These are phyloP conservation scores for Galeruca laticollis DNA, from an alignment of 2,888 invertebrate species.

Conservation along the genomic window DNA sequence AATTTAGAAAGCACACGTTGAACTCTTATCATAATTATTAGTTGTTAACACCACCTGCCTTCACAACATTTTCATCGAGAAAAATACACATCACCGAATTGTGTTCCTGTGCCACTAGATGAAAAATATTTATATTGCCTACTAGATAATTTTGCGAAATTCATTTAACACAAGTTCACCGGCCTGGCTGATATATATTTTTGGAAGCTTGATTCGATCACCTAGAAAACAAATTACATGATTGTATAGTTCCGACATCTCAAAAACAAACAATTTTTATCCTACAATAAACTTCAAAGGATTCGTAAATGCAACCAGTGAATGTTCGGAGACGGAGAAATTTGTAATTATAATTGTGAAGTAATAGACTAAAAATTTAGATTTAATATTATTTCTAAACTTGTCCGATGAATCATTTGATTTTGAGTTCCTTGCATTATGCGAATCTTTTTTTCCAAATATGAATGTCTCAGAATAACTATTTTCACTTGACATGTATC, in stretches of 20 bases:
- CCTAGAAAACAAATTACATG: constrained; percentile 5
- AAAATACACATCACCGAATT: too few species aligned
- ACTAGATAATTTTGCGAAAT: not conserved
- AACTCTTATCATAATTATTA: not conserved
- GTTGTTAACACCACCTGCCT: not conserved
- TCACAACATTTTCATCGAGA: too few species aligned
- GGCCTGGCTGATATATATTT: constrained; percentile 6
- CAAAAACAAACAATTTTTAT: constrained; percentile 9
- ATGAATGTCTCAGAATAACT: too few species aligned
- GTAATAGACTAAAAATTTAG: too few species aligned
- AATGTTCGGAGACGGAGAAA: not conserved
- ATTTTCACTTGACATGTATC: too few species aligned
- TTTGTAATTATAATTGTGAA: too few species aligned
- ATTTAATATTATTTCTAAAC: too few species aligned
- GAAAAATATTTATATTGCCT: too few species aligned
- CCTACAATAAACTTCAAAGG: constrained; percentile 1
- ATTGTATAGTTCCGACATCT: constrained; percentile 9
- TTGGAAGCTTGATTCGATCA: constrained; percentile 1
- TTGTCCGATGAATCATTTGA: too few species aligned
- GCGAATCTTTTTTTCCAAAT: too few species aligned
- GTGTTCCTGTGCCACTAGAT: too few species aligned
- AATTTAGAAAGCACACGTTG: not conserved
- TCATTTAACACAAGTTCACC: not conserved
- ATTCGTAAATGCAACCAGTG: not conserved
- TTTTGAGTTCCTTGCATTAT: too few species aligned